Percentiles rank a stretch among this genome's conserved stretches.
phyloP scores from a whole-genome alignment of 2,113 vertebrate genomes.

The Rhipidura dahli region DNA sequence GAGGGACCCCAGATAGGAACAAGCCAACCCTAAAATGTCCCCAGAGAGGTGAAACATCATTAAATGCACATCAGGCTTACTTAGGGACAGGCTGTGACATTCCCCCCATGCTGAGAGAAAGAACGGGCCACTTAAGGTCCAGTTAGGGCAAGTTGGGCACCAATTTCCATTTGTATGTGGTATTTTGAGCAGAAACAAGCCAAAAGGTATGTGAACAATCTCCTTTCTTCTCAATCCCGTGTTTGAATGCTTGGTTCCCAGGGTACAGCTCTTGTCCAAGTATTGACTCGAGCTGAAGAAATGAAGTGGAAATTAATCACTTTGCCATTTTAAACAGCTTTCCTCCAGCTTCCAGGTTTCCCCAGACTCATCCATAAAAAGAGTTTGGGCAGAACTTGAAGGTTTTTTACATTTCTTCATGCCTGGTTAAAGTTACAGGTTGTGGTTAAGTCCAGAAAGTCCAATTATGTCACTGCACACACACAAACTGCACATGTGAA shows the following conservation, averaged over 20 bases:
- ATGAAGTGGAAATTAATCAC: slow-evolving; percentile 3
- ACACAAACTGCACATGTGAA: background rate
- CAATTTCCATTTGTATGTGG: background rate
- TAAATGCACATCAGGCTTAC: background rate
- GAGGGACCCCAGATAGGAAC: background rate
- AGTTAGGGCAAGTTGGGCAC: background rate
- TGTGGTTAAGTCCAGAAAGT: background rate
- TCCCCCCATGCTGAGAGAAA: background rate
- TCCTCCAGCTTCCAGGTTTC: background rate
- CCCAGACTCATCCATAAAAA: background rate
- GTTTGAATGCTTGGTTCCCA: background rate
- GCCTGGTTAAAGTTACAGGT: background rate
- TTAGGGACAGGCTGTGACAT: background rate
- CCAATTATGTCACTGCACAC: background rate
- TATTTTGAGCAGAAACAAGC: background rate
- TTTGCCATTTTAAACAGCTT: background rate
- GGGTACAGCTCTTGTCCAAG: background rate
- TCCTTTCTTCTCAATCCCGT: background rate
- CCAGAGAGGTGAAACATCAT: background rate
- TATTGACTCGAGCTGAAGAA: background rate
- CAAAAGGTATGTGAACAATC: background rate
- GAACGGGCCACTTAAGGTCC: background rate
- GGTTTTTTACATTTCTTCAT: background rate
- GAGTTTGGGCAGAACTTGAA: background rate
- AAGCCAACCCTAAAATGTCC: background rate